Base-by-base conservation (phyloP, 2,113 vertebrate species). In the Scalopus aquaticus region DNA sequence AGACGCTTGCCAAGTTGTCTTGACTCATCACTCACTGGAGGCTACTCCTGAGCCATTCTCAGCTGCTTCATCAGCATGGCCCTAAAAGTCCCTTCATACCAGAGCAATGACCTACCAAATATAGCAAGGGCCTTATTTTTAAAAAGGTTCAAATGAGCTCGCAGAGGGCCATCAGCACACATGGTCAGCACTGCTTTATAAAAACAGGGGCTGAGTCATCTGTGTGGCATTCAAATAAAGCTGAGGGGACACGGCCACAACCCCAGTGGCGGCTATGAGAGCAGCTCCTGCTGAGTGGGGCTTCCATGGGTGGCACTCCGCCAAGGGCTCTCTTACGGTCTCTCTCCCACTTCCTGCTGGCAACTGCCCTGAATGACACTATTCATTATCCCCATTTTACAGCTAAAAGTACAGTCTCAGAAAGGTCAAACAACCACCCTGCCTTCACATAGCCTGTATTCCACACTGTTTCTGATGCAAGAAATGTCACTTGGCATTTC, bases 141-240 rank as follows among this genome's bases (percentile, higher is more conserved):
- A 94, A 95, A 95, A 96, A 93, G 69, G 35, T 95, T 96, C 89
- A 72, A 86, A 76, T 62, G 86, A 96, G 46, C 73, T 94, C 84
- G 56, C 65, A 51, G 84, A 94, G n/a, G 37, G 76, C 73, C 76
- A 93, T 82, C 54, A 80, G 60, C 26, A 20, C 39, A 54, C 42
- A 78, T 65, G 39, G 91, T 82, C 74, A 19, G 73, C 54, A 90
- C 35, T 65, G 51, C 72, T 96, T 94, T 80, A 82, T 54, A 62
- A 86, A 92, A 89, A 83, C 46, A 28, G 28, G 12, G 37, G 39
- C 51, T 85, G 88, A 39, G 28, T 51, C 70, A 46, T 92, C 70
- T 73, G 58, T 0, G 0, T 62, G 42, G 49, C 82, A 90, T 78
- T 93, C 65, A 93, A 80, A 76, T 83, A 76, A 56, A 22, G 16